A percentile compares a stretch with the other conserved stretches of the same genome.
phyloP scores from a whole-genome alignment of 2,888 invertebrate genomes.

The Cabera pusaria region DNA sequence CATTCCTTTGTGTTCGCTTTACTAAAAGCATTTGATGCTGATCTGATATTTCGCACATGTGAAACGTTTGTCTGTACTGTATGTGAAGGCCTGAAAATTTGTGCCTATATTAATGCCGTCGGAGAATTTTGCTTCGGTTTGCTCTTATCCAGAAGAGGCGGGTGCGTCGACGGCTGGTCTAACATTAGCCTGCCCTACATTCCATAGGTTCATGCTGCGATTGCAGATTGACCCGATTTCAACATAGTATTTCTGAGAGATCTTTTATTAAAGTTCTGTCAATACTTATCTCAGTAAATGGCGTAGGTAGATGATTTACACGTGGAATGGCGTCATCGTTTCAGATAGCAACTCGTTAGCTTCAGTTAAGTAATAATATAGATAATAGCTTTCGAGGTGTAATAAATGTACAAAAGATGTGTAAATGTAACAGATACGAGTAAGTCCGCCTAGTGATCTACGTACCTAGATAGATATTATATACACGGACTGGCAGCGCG shows the following conservation, averaged over 20 bases:
- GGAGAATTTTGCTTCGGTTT: conserved; percentile 43
- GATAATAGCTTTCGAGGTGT: no score
- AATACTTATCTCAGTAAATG: neutral
- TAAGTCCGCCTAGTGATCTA: no score
- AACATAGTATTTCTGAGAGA: conserved; percentile 46
- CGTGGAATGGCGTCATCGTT: neutral
- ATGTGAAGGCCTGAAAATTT: conserved; percentile 20
- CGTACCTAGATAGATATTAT: conserved; percentile 8
- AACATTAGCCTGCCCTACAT: conserved; percentile 77
- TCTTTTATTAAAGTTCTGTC: conserved; percentile 29
- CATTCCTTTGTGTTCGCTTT: conserved; percentile 1
- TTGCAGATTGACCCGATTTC: conserved; percentile 71
- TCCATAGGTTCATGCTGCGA: conserved; percentile 62
- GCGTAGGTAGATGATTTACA: neutral
- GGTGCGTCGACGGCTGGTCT: conserved; percentile 58
- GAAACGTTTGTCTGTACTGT: conserved; percentile 3
- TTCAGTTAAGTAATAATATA: neutral
- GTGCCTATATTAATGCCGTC: conserved; percentile 43
- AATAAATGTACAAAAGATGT: no score
- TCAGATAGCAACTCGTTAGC: neutral
- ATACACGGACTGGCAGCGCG: conserved; percentile 27
- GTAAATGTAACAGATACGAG: conserved; percentile 12
- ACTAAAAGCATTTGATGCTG: neutral
- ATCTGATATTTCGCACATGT: conserved; percentile 2
- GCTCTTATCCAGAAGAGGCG: conserved; percentile 55